Base-by-base conservation (phyloP, 2,113 vertebrate genomes). In the Fregata magnificens region DNA sequence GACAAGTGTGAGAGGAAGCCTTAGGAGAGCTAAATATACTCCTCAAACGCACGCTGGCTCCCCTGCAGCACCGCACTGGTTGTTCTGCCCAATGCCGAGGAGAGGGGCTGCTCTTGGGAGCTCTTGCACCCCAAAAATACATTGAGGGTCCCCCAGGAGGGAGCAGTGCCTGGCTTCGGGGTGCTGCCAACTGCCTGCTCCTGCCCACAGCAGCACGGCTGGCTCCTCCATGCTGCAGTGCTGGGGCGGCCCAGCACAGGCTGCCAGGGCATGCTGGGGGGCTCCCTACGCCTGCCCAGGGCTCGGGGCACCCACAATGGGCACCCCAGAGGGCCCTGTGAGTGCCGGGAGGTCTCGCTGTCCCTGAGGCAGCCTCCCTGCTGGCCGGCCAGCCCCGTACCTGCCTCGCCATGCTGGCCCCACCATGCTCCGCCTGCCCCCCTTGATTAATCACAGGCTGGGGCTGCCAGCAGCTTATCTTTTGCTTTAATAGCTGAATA, bases 401-500 rank as follows among this genome's bases (percentile, higher is more conserved):
- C 42, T 83, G 29, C 53, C 7, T 2, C 4, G 2, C 44, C 44
- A 17, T 56, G 62, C 42, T 5, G 11, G 10, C 22, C 28, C 40
- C 49, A 26, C 34, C 3, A 0, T 0, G 0, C 84, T 80, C 71
- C 9, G 7, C 55, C 86, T 94, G 84, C 96, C 81, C 91, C 82
- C 86, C 96, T 65, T 97, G 97, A 98, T 98, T 98, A 98, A 98
- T 98, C 97, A 97, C 93, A 95, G 88, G 94, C 97, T 86, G 86
- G 95, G 96, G 91, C 98, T 95, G 97, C 97, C 71, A 16, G 92
- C 97, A 98, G 98, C 97, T 98, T 98, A 98, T 98, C 97, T 97
- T 95, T 84, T 95, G 88, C 96, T 95, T 98, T 98, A 98, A 98
- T 98, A 98, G 98, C 97, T 96, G 97, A 98, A 97, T 98, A 98